Base-by-base conservation (phyloP, 2,113 vertebrate species). In the Arothron firmamentum region DNA sequence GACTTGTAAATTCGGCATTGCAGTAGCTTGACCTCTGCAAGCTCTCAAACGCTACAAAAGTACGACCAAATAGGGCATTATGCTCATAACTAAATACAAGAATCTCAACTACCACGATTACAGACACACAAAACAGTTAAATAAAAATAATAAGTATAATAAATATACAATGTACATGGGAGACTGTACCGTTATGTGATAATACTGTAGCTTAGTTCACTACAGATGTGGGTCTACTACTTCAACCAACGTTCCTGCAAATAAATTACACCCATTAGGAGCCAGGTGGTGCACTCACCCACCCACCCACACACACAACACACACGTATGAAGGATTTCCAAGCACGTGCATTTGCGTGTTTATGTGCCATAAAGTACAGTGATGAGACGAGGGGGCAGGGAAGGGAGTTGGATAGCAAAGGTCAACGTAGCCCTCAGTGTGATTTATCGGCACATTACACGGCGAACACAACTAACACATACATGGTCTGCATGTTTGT, bases 381-480 rank as follows among this genome's bases (percentile, higher is more conserved):
- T 54, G 59, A 67, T 15, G 58, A 77, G 70, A 72, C 68, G 62
- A 6, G 63, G 47, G 70, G 43, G 51, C 31, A 58, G 41, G 60
- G 48, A 62, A 57, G 61, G 51, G 52, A 52, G 48, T 31, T 13
- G 57, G 59, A 66, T 56, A 54, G 67, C 68, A 76, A 65, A 85
- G 78, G 78, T 85, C 84, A 80, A 57, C 65, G 21, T 16, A 17
- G 66, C 77, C 66, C 55, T 79, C 72, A 45, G 51, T 74, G 54
- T 79, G 84, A 89, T 84, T 85, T 80, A 89, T 79, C 59, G 75
- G 45, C 69, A 71, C 75, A 79, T 82, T 83, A 75, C 74, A 71
- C 64, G 61, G 59, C 68, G 53, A 58, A 59, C 52, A 21, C 42
- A 16, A 17, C 52, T 52, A 6, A 2, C 38, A 48, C 43, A 51